Percentiles rank a stretch among this genome's conserved stretches.
Evolutionary conservation across 1,140 invertebrate species (phyloP).

Genomic region (Apis cerana): DNA sequence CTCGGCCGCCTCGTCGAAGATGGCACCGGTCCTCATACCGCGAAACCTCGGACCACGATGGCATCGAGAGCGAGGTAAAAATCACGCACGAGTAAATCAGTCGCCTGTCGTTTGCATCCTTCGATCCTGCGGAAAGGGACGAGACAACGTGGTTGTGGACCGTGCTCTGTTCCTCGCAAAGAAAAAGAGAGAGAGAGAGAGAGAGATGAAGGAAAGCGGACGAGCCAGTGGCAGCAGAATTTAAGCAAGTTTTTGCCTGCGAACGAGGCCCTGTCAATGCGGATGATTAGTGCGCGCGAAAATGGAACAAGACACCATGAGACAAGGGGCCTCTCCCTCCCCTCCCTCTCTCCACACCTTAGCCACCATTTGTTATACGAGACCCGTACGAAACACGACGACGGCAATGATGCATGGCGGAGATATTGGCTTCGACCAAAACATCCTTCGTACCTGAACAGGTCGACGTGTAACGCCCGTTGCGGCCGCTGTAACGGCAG

Average conservation of each 20-base stretch:
- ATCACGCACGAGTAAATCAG: slow-evolving; percentile 74
- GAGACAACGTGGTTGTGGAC: slow-evolving; percentile 24
- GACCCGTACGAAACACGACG: slow-evolving; percentile 65
- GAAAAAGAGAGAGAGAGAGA: slow-evolving; percentile 9
- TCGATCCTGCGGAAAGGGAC: slow-evolving; percentile 40
- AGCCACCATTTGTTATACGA: slow-evolving; percentile 69
- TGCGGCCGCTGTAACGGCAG: slow-evolving; percentile 41
- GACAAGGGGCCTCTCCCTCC: slow-evolving; percentile 56
- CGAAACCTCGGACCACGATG: slow-evolving; percentile 30
- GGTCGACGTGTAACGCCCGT: slow-evolving; percentile 15
- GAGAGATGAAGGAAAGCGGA: slow-evolving; percentile 43
- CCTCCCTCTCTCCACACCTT: slow-evolving; percentile 64
- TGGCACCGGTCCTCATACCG: slow-evolving; percentile 35
- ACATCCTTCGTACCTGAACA: slow-evolving; percentile 54
- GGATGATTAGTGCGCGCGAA: slow-evolving; percentile 75
- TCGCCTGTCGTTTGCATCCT: slow-evolving; percentile 75
- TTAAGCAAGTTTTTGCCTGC: slow-evolving; percentile 74
- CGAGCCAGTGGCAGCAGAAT: slow-evolving; percentile 69
- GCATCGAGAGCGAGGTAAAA: slow-evolving; percentile 59
- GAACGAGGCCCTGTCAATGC: slow-evolving; percentile 72
- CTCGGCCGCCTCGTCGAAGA: slow-evolving; percentile 19
- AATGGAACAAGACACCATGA: slow-evolving; percentile 72
- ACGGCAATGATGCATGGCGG: slow-evolving; percentile 69
- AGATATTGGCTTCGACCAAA: slow-evolving; percentile 64
- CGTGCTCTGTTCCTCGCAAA: background rate